phyloP scores from a whole-genome alignment of 2,113 vertebrate genomes.

The Poeciliopsis occidentalis region DNA sequence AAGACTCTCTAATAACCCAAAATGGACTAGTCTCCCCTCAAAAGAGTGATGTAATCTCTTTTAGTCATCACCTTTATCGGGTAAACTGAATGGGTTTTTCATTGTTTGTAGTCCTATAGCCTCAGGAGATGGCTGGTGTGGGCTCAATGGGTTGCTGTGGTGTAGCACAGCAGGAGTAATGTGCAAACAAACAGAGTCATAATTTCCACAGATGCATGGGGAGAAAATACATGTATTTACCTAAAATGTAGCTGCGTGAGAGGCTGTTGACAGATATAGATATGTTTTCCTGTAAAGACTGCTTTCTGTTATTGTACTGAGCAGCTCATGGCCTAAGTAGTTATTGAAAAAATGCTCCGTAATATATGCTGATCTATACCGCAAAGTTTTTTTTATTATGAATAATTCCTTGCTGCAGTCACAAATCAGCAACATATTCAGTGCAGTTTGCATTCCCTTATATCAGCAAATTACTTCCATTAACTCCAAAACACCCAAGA shows the following conservation, averaged over 20 bases:
- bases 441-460: constrained; percentile 52
- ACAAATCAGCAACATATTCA: constrained; percentile 54
- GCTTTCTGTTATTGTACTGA: constrained; percentile 19
- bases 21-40: no score
- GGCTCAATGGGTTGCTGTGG: constrained; percentile 7
- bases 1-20: no score
- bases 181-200: no score
- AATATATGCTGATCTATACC: constrained; percentile 38
- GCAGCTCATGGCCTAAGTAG: constrained; percentile 25
- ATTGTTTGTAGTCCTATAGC: no score
- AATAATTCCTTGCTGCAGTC: constrained; percentile 35
- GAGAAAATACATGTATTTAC: background rate
- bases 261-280: constrained; percentile 11
- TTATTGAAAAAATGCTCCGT: constrained; percentile 16
- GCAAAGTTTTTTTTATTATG: constrained; percentile 24
- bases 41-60: no score
- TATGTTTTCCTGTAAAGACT: constrained; percentile 7
- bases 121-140: constrained; percentile 2
- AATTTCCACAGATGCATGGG: no score
- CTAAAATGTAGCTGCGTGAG: background rate
- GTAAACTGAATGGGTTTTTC: no score
- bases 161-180: constrained; percentile 24
- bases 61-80: no score
- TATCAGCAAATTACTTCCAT: constrained; percentile 58
- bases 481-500: constrained; percentile 50